Evolutionary conservation across 2,888 invertebrate genomes (phyloP).

Genomic region (Bruchidius siliquastri): DNA sequence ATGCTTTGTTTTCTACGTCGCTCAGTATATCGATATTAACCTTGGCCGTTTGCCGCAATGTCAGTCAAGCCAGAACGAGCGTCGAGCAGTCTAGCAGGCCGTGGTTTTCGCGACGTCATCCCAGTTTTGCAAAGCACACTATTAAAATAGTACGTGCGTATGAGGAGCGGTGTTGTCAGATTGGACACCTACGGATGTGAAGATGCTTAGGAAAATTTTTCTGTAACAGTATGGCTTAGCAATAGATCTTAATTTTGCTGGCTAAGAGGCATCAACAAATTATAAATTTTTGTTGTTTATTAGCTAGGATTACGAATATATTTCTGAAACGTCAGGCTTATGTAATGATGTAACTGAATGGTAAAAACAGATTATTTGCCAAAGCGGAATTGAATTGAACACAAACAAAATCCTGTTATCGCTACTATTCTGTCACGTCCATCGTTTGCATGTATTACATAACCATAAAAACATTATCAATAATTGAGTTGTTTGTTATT

Average conservation of each 20-base stretch:
- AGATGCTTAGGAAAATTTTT: not conserved
- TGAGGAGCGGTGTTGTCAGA: not conserved
- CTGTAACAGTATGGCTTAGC: not conserved
- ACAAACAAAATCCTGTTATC: not conserved
- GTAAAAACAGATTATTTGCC: not conserved
- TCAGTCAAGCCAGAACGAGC: conserved; percentile 8
- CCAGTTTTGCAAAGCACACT: conserved; percentile 14
- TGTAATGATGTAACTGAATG: not conserved
- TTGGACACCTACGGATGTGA: not conserved
- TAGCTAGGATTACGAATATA: too few relatives aligned
- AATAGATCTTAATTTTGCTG: too few relatives aligned
- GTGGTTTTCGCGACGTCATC: conserved; percentile 16
- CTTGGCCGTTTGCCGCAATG: not conserved
- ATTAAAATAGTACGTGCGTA: not conserved
- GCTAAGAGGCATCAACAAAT: too few relatives aligned
- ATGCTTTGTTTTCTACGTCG: not conserved
- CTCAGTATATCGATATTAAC: not conserved
- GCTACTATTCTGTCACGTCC: not conserved
- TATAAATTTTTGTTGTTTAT: too few relatives aligned
- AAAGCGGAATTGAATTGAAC: not conserved
- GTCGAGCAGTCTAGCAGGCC: conserved; percentile 24
- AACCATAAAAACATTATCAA: not conserved
- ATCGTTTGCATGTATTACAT: not conserved
- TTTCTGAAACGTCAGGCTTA: not conserved
- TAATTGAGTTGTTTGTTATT: not conserved